phyloP scores from a whole-genome alignment of 2,888 invertebrate genomes.

The Hetaerina titia region DNA sequence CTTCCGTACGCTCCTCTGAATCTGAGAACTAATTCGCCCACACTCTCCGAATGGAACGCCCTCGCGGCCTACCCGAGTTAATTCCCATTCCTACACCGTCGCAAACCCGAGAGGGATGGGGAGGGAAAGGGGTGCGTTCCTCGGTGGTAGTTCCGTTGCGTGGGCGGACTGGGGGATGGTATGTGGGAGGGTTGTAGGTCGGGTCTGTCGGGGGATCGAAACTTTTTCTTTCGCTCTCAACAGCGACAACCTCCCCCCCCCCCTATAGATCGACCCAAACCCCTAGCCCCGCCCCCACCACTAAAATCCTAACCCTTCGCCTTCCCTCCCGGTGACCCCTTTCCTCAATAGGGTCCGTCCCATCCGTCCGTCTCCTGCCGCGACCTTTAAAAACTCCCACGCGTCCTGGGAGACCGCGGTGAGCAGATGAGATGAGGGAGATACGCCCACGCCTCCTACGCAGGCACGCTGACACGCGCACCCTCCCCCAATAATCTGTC shows the following conservation, averaged over 20 bases:
- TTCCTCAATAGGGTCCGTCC: no score
- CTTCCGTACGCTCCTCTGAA: background rate
- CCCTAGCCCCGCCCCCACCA: background rate
- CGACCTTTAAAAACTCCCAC: background rate
- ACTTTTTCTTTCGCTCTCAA: background rate
- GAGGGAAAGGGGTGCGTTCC: no score
- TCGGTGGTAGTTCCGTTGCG: no score
- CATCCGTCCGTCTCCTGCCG: background rate
- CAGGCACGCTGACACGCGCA: no score
- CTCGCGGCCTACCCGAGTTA: background rate
- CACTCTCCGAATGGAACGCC: background rate
- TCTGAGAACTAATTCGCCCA: slow-evolving; percentile 17
- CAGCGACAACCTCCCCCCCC: background rate
- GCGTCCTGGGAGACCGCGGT: background rate
- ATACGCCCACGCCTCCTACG: no score
- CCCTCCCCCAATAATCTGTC: no score
- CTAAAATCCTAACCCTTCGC: no score
- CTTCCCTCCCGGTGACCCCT: background rate
- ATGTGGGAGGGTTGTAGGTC: background rate
- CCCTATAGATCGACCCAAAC: no score
- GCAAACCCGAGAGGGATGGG: no score
- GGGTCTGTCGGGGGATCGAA: background rate
- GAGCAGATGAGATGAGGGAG: background rate
- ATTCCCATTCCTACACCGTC: background rate
- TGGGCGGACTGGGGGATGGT: background rate